Conservation (phyloP, 2,888 invertebrate genomes). For the Hoplodrina ambigua region DNA sequence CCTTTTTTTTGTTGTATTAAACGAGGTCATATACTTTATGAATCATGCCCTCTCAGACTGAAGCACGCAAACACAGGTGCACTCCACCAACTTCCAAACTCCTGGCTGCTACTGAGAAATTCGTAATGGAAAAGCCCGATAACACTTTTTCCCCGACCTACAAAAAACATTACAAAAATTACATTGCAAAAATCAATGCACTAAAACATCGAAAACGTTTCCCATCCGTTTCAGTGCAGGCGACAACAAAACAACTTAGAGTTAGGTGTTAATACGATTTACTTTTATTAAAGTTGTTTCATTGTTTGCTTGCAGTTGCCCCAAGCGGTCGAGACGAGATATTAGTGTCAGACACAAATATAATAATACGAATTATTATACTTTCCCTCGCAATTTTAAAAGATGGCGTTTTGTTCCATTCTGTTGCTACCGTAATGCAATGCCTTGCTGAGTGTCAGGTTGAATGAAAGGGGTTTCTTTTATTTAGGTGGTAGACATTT, state of each 20-base stretch:
- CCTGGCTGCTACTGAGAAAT: too few species aligned
- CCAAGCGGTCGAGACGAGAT: constrained; percentile 69
- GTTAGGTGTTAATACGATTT: constrained; percentile 82
- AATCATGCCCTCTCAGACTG: too few species aligned
- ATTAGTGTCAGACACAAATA: constrained; percentile 70
- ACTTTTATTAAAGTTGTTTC: constrained; percentile 82
- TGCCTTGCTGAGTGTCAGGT: constrained; percentile 22
- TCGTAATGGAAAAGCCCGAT: too few species aligned
- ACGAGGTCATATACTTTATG: too few species aligned
- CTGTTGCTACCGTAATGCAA: constrained; percentile 33
- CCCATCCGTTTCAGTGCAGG: constrained; percentile 53
- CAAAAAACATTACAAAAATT: too few species aligned
- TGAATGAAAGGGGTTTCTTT: constrained; percentile 24
- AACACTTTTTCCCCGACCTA: too few species aligned
- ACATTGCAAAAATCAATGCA: constrained; percentile 7
- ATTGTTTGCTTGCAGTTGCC: constrained; percentile 72
- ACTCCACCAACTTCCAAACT: too few species aligned
- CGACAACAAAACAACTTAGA: constrained; percentile 78
- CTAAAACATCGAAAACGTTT: constrained; percentile 24
- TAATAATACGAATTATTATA: constrained; percentile 68
- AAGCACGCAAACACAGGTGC: too few species aligned
- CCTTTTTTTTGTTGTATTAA: too few species aligned
- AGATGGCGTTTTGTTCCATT: constrained; percentile 43
- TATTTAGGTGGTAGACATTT: constrained; percentile 10
- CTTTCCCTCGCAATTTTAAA: constrained; percentile 60